Conservation (phyloP, 2,113 vertebrate species). For the sheep (Ovis aries) region DNA sequence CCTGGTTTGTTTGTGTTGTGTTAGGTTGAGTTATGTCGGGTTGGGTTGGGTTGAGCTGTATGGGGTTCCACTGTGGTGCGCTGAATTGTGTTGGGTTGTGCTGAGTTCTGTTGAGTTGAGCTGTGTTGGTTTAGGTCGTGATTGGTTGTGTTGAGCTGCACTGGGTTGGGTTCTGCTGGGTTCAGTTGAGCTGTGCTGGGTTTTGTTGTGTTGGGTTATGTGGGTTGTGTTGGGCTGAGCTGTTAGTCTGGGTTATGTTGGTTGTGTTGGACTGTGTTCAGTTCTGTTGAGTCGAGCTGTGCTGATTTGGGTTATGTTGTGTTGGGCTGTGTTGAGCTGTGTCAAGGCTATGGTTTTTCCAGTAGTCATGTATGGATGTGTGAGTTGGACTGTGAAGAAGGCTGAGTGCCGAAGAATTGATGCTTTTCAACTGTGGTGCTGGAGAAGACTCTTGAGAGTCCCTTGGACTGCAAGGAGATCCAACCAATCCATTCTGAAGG, state of each 20-base stretch:
- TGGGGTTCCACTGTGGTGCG: no score
- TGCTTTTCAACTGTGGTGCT: no score
- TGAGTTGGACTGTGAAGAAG: no score
- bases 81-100: not conserved
- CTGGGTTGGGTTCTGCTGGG: not conserved
- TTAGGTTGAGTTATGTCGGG: not conserved
- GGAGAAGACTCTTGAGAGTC: no score
- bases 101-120: not conserved
- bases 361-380: no score
- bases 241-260: not conserved
- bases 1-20: not conserved
- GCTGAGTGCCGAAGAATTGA: no score
- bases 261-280: not conserved
- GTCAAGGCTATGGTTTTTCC: no score
- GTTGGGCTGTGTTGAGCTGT: not conserved
- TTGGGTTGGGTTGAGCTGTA: not conserved
- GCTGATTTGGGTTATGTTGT: not conserved
- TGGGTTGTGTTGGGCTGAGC: not conserved
- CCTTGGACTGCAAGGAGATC: no score
- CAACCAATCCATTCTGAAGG: no score
- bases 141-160: not conserved
- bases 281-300: not conserved
- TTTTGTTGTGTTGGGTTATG: not conserved
- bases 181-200: not conserved
- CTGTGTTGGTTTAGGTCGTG: not conserved